Base-by-base conservation (phyloP, 2,113 vertebrate species). In the Porphyrio hochstetteri region DNA sequence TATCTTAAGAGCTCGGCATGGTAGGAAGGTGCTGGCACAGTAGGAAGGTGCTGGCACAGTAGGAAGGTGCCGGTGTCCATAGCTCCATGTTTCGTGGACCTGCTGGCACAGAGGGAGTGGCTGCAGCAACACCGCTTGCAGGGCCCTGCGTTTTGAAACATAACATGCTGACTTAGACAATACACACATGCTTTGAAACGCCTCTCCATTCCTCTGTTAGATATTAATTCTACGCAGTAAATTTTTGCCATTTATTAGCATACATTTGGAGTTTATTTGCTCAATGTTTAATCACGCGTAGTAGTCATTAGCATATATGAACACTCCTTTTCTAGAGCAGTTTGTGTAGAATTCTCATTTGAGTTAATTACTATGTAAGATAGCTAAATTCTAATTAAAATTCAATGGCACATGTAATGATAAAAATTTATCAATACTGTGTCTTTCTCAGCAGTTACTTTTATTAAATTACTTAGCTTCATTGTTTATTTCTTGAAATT, bases 341-440 rank as follows among this genome's bases (percentile, higher is more conserved):
- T 94, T 96, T 93, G 53, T 94, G 95, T 52, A 77, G 93, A 92
- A 95, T 96, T 93, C 86, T 95, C 93, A 91, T 96, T 93, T 96
- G 88, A 89, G 91, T 95, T 94, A 96, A 96, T 97, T 97, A 92
- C 93, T 93, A 63, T 86, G 86, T 92, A 93, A 96, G 93, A 95
- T 95, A 94, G 91, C 93, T 92, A 91, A 94, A 96, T 79, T 95
- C 91, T 95, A 97, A 97, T 97, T 97, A 97, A 96, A 96, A 97
- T 96, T 96, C 93, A 96, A 85, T 89, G 92, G 92, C 88, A 96
- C 91, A 92, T 89, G 83, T 93, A 94, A 92, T 95, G 95, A 96
- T 97, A 97, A 96, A 93, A 89, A 96, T 82, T 94, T 95, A 96
- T 96, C 93, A 96, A 92, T 96, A 92, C 18, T 55, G 36, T 65